Evolutionary conservation across 2,888 invertebrate species (phyloP).

Genomic region (Agrilus biguttatus): DNA sequence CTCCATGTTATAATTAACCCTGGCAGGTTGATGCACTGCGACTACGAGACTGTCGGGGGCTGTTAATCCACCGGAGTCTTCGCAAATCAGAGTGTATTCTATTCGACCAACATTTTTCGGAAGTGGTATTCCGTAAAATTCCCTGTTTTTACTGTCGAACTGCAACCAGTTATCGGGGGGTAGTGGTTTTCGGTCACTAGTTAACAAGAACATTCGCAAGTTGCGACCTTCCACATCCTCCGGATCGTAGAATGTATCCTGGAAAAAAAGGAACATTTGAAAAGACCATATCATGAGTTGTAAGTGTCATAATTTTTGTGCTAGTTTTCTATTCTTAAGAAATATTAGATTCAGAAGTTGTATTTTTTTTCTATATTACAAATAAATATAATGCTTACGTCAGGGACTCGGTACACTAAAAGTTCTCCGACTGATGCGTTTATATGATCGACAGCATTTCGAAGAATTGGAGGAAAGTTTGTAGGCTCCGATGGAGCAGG

Average conservation of each 20-base stretch:
- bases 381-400: constrained; percentile 34
- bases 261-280: constrained; percentile 14
- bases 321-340: no score
- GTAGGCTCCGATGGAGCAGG: constrained; percentile 36
- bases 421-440: constrained; percentile 72
- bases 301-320: no score
- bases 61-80: constrained; percentile 56
- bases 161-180: constrained; percentile 69
- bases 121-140: constrained; percentile 76
- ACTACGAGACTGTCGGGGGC: constrained; percentile 71
- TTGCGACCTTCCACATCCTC: constrained; percentile 66
- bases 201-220: constrained; percentile 58
- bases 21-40: constrained; percentile 50
- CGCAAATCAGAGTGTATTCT: constrained; percentile 65
- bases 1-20: constrained; percentile 55
- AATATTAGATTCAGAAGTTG: no score
- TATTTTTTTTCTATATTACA: background rate
- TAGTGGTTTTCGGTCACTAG: constrained; percentile 53
- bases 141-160: constrained; percentile 76
- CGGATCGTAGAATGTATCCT: constrained; percentile 82
- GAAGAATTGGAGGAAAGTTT: constrained; percentile 61
- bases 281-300: background rate
- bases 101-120: constrained; percentile 55
- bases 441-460: constrained; percentile 75
- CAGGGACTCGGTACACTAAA: constrained; percentile 66